Conservation (phyloP, 2,888 invertebrate species). For the Habroteleia sp. region DNA sequence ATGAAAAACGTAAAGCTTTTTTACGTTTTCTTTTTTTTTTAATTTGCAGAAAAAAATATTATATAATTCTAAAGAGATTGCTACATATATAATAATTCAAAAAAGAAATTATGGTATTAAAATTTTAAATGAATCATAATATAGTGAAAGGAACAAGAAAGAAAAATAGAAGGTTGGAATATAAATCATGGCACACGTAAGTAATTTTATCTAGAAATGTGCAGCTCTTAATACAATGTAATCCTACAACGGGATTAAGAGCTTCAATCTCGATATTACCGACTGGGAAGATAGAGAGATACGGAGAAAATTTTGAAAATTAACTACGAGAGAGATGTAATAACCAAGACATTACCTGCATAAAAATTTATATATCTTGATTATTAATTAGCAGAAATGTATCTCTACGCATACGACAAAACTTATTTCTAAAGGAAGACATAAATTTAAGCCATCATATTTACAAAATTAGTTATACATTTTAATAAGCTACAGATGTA, state of each 20-base stretch:
- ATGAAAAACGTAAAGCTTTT: no score
- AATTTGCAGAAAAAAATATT: no score
- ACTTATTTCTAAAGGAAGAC: no score
- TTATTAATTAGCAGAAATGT: conserved; percentile 9
- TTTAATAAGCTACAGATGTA: no score
- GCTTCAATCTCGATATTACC: conserved; percentile 62
- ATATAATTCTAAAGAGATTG: no score
- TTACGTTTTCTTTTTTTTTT: no score
- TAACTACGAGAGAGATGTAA: conserved; percentile 47
- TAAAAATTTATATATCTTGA: conserved; percentile 2
- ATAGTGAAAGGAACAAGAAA: conserved; percentile 9
- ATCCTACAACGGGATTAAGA: conserved; percentile 62
- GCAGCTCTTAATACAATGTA: conserved; percentile 61
- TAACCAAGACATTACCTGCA: conserved; percentile 11
- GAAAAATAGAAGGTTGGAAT: conserved; percentile 32
- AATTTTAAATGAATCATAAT: conserved; percentile 9
- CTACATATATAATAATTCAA: background rate
- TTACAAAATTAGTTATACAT: no score
- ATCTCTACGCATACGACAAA: no score
- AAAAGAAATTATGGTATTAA: conserved; percentile 12
- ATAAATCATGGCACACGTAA: conserved; percentile 54
- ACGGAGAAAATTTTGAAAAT: conserved; percentile 58
- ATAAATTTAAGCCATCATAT: no score
- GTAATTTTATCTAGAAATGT: conserved; percentile 58
- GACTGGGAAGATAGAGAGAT: conserved; percentile 45